Evolutionary conservation across 1,140 invertebrate genomes (phyloP).

Genomic region (Ganaspis sp.): DNA sequence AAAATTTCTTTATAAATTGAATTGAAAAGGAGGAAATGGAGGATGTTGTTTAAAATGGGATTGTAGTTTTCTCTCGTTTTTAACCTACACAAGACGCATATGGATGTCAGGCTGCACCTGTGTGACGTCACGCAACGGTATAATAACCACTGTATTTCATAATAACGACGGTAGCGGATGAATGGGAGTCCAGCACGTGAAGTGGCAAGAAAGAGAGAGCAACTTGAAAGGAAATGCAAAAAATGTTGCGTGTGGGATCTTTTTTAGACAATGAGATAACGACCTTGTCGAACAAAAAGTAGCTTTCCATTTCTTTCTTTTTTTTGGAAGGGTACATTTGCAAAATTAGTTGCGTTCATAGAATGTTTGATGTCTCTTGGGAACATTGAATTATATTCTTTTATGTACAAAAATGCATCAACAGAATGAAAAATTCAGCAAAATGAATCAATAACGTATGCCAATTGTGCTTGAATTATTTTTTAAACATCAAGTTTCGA

Average conservation of each 20-base stretch:
- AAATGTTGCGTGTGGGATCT: constrained; percentile 12
- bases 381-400: too few relatives aligned
- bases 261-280: constrained; percentile 14
- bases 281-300: constrained; percentile 10
- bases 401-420: too few relatives aligned
- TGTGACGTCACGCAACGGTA: constrained; percentile 59
- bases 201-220: constrained; percentile 11
- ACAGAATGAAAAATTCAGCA: too few relatives aligned
- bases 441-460: too few relatives aligned
- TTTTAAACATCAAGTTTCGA: too few relatives aligned
- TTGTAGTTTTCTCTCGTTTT: constrained; percentile 11
- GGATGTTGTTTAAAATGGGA: neutral
- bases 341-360: neutral
- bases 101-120: constrained; percentile 54
- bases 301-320: constrained; percentile 5
- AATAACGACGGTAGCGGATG: constrained; percentile 54
- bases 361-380: too few relatives aligned
- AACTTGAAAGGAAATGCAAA: constrained; percentile 24
- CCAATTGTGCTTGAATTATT: too few relatives aligned
- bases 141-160: constrained; percentile 55
- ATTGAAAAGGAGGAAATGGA: neutral
- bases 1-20: neutral
- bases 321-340: constrained; percentile 5
- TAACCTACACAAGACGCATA: constrained; percentile 42
- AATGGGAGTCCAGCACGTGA: constrained; percentile 49